phyloP scores from a whole-genome alignment of 30 jellyfish, hydroid and myxozoan genomes.

The Chironex yamaguchii region DNA sequence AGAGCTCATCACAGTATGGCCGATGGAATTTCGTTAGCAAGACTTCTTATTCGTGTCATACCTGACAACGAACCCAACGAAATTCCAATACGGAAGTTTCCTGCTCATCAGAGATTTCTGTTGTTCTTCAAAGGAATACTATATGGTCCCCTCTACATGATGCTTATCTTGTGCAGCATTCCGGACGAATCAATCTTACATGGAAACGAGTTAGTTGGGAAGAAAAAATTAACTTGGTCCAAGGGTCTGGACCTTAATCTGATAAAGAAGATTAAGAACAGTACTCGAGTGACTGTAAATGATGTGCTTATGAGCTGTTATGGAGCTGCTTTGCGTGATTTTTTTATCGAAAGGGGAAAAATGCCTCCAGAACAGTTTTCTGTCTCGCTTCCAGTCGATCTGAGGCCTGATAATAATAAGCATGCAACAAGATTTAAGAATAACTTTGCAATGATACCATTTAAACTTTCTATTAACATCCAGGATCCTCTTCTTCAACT shows the following conservation, averaged over 20 bases:
- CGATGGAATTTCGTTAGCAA: conserved; percentile 81
- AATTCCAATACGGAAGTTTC: conserved; percentile 66
- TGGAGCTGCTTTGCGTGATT: conserved; percentile 50
- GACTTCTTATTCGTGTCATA: conserved; percentile 57
- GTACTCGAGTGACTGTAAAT: conserved; percentile 64
- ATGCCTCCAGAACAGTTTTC: conserved; percentile 23
- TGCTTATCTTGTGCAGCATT: conserved; percentile 50
- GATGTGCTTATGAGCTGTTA: conserved; percentile 79
- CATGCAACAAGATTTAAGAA: conserved; percentile 74
- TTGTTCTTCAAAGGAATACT: conserved; percentile 66
- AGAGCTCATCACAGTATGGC: conserved; percentile 87
- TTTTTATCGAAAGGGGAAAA: conserved; percentile 21
- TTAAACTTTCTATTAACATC: conserved; percentile 57
- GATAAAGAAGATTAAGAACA: conserved; percentile 73
- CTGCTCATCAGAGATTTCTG: conserved; percentile 52
- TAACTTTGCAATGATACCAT: conserved; percentile 60
- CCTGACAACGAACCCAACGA: conserved; percentile 53
- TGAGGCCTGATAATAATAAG: conserved; percentile 57
- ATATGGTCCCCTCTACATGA: conserved; percentile 65
- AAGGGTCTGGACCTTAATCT: conserved; percentile 62
- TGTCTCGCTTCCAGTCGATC: conserved; percentile 76
- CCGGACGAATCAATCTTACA: conserved; percentile 62
- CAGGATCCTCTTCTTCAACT: conserved; percentile 29
- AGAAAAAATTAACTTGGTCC: conserved; percentile 79
- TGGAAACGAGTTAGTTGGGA: conserved; percentile 61